Conservation (phyloP, 2,888 invertebrate genomes). For the Colletes collaris region DNA sequence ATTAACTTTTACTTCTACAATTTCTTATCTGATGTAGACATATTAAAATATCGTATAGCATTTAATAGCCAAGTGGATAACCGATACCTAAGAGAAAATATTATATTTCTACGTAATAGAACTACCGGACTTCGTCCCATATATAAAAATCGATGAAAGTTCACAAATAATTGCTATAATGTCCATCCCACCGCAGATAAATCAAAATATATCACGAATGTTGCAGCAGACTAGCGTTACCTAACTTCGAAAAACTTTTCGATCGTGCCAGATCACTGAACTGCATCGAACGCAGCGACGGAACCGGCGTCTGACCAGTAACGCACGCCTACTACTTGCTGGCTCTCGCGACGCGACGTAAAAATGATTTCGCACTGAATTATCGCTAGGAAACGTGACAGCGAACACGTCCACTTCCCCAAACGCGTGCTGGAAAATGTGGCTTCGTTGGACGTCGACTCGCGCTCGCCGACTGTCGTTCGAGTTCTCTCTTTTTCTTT, state of each 20-base stretch:
- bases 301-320: constrained; percentile 33
- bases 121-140: too few relatives aligned
- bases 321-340: constrained; percentile 30
- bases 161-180: too few relatives aligned
- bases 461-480: too few relatives aligned
- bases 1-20: too few relatives aligned
- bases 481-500: too few relatives aligned
- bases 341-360: background rate
- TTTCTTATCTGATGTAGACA: too few relatives aligned
- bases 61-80: too few relatives aligned
- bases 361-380: background rate
- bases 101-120: too few relatives aligned
- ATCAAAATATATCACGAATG: background rate
- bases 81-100: too few relatives aligned
- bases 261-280: background rate
- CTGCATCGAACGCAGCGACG: background rate
- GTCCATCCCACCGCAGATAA: too few relatives aligned
- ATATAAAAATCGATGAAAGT: too few relatives aligned
- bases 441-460: background rate
- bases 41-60: too few relatives aligned
- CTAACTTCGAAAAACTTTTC: background rate
- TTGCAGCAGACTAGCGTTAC: constrained; percentile 3
- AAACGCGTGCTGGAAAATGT: background rate
- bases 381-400: constrained; percentile 14
- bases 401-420: constrained; percentile 20